A percentile compares a stretch with the other conserved stretches of the same genome.
Evolutionary conservation across 2,113 vertebrate genomes (phyloP).

Genomic region (Paradoxurus hermaphroditus): DNA sequence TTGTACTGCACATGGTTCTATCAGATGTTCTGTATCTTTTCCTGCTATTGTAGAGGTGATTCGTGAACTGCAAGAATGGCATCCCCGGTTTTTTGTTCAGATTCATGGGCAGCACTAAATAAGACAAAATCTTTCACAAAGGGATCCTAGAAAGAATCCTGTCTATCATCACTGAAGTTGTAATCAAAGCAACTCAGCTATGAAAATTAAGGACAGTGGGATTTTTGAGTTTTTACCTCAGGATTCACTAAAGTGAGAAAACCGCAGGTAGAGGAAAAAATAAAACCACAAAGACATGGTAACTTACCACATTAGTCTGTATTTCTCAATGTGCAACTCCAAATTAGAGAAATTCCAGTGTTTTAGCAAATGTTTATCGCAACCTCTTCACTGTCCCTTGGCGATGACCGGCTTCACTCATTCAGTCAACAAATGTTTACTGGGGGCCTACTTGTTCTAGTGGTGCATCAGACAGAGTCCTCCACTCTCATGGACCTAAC

Average conservation of each 20-base stretch:
- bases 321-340: not conserved
- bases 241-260: not conserved
- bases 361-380: not conserved
- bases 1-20: not conserved
- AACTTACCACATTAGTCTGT: not conserved
- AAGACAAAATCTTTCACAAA: slow-evolving; percentile 8
- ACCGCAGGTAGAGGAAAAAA: not conserved
- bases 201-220: not conserved
- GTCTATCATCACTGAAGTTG: not conserved
- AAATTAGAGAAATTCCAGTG: not conserved
- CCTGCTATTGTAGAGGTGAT: not conserved
- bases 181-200: not conserved
- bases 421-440: not conserved
- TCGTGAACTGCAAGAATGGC: not conserved
- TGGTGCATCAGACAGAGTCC: not conserved
- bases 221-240: not conserved
- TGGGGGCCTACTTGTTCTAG: not conserved
- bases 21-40: slow-evolving; percentile 36
- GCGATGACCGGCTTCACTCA: not conserved
- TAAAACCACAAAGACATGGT: not conserved
- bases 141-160: not conserved
- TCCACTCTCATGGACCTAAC: not conserved
- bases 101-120: not conserved
- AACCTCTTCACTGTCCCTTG: not conserved
- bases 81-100: not conserved